Evolutionary conservation across 2,113 vertebrate genomes (phyloP), one percentile per base, ranked within the genome.

Genomic region (Hippoglossus stenolepis): DNA sequence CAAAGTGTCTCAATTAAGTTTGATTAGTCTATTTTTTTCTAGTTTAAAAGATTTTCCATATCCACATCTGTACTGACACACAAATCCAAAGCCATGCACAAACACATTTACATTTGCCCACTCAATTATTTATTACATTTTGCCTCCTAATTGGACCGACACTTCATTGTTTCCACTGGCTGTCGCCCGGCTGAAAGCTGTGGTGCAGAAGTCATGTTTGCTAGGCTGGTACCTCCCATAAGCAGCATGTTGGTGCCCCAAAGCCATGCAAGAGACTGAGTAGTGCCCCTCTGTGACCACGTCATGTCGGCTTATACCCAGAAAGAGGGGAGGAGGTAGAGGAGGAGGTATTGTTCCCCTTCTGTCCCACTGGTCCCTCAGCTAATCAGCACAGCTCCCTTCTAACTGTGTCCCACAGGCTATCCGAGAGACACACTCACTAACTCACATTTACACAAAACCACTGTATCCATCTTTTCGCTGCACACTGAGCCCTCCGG

Each of bases 321-420:
- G 38, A 84, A 71, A 64, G 54, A 49, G 45, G 21, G 15, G 24
- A 26, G 64, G 35, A 77, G 58, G 23, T 12, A 63, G 62, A 68
- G 72, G 51, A 43, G 59, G 40, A 24, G 40, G 35, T 69, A 58
- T 77, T 85, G 53, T 79, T 73, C 21, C 67, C 58, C 35, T 24
- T 64, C 56, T 64, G 35, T 70, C 79, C 70, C 38, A 47, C 20
- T 45, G 66, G 63, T 73, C 74, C 75, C 80, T 65, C 38, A 77
- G 75, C 65, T 79, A 89, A 88, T 90, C 89, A 83, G 69, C 35
- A 21, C 57, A 76, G 23, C 56, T 73, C 58, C 76, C 58, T 57
- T 70, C 71, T 70, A 65, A 83, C 58, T 31, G 60, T 59, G 64
- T 85, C 78, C 70, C 79, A 77, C 62, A 56, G 15, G 63, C 70